Evolutionary conservation across 2,113 vertebrate species (phyloP).

Genomic region (Taurulus bubalis): DNA sequence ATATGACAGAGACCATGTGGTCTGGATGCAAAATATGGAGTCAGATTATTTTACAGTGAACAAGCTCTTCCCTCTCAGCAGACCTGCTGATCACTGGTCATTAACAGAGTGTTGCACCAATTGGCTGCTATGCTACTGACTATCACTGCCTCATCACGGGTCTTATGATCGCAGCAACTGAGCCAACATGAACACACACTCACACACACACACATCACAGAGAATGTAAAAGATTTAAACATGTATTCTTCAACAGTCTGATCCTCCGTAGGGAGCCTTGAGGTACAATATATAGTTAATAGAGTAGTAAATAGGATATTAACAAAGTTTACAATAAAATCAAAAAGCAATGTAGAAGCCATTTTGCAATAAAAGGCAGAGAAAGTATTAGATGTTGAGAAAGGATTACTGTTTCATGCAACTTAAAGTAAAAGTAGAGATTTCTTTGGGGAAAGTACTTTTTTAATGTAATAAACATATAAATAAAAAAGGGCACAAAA

Average conservation of each 20-base stretch:
- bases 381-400: not conserved
- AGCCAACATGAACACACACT: not conserved
- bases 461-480: not conserved
- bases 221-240: constrained; percentile 3
- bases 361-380: not conserved
- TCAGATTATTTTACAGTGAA: constrained; percentile 76
- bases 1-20: constrained; percentile 56
- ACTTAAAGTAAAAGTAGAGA: not conserved
- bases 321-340: not conserved
- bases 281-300: not conserved
- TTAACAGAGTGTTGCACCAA: constrained; percentile 37
- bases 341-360: not conserved
- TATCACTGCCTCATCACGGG: constrained; percentile 20
- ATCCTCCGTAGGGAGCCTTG: not conserved
- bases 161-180: constrained; percentile 38
- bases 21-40: constrained; percentile 39
- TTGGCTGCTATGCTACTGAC: constrained; percentile 16
- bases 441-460: not conserved
- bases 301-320: not conserved
- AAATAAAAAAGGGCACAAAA: not conserved
- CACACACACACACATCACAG: not conserved
- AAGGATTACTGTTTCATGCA: not conserved
- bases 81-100: constrained; percentile 48
- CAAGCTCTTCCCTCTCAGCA: constrained; percentile 69
- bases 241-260: not conserved